A percentile compares a stretch with the other conserved stretches of the same genome.
phyloP scores from a whole-genome alignment of 2,888 invertebrate genomes.

The Timema podura region DNA sequence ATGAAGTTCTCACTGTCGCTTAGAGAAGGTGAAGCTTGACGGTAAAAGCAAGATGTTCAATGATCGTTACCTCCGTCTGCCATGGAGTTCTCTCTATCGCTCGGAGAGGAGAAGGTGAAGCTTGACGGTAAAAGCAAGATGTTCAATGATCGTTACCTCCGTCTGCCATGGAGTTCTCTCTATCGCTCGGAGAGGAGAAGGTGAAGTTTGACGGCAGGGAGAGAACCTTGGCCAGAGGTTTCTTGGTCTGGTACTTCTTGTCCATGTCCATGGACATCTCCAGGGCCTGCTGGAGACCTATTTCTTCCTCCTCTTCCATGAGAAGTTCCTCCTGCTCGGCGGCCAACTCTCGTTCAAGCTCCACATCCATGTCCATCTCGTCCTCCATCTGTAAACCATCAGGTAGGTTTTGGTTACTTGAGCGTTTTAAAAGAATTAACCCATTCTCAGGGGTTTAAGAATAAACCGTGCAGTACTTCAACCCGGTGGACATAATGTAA shows the following conservation, averaged over 20 bases:
- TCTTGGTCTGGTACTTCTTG: slow-evolving; percentile 21
- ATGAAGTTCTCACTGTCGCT: no score
- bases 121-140: slow-evolving; percentile 57
- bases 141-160: slow-evolving; percentile 3
- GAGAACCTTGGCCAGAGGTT: slow-evolving; percentile 49
- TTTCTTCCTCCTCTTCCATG: slow-evolving; percentile 59
- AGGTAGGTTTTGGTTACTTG: no score
- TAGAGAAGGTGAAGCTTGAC: no score
- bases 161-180: slow-evolving; percentile 15
- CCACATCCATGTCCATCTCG: slow-evolving; percentile 82
- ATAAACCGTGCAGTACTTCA: no score
- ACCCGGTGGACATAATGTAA: no score
- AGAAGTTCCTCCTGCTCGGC: slow-evolving; percentile 49
- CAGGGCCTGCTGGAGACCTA: slow-evolving; percentile 67
- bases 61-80: slow-evolving; percentile 9
- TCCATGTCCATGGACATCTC: slow-evolving; percentile 40
- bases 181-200: slow-evolving; percentile 48
- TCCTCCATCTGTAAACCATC: slow-evolving; percentile 71
- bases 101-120: slow-evolving; percentile 65
- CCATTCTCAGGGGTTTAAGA: no score
- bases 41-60: no score
- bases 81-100: slow-evolving; percentile 12
- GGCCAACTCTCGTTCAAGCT: slow-evolving; percentile 54
- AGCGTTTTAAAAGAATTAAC: no score
- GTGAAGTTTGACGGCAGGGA: slow-evolving; percentile 82